Percentiles rank a stretch among this genome's conserved stretches.
Conservation (phyloP, 2,888 invertebrate species). For the Syrphus vitripennis region DNA sequence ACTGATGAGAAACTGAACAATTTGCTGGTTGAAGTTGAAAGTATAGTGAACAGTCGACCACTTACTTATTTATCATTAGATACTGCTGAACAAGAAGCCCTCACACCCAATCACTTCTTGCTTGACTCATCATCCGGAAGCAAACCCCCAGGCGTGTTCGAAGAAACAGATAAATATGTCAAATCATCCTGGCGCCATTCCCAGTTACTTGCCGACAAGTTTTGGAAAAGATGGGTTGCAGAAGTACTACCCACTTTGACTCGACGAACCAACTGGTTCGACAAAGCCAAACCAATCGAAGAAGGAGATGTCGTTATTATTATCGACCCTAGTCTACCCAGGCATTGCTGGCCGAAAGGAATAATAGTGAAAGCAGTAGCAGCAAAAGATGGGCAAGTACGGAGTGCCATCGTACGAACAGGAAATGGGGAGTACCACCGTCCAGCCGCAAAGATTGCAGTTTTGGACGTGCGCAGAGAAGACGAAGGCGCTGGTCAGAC, state of each 20-base stretch:
- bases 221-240: slow-evolving; percentile 75
- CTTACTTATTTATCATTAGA: slow-evolving; percentile 64
- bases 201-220: slow-evolving; percentile 70
- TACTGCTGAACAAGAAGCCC: slow-evolving; percentile 72
- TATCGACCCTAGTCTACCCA: slow-evolving; percentile 41
- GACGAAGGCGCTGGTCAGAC: not conserved
- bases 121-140: slow-evolving; percentile 71
- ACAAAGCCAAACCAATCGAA: slow-evolving; percentile 48
- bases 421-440: not conserved
- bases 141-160: slow-evolving; percentile 69
- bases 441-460: slow-evolving; percentile 43
- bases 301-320: slow-evolving; percentile 53
- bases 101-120: slow-evolving; percentile 76
- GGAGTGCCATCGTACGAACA: slow-evolving; percentile 20
- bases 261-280: slow-evolving; percentile 56
- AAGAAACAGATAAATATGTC: slow-evolving; percentile 44
- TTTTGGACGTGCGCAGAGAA: slow-evolving; percentile 19
- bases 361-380: not conserved
- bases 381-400: slow-evolving; percentile 46
- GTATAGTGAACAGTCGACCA: slow-evolving; percentile 54
- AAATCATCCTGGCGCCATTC: slow-evolving; percentile 73
- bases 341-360: slow-evolving; percentile 55
- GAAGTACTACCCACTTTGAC: slow-evolving; percentile 73
- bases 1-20: slow-evolving; percentile 44
- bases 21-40: slow-evolving; percentile 51